A percentile compares a stretch with the other conserved stretches of the same genome.
Conservation (phyloP, 2,888 invertebrate genomes). For the Pseudococcus jackbeardsleyi region DNA sequence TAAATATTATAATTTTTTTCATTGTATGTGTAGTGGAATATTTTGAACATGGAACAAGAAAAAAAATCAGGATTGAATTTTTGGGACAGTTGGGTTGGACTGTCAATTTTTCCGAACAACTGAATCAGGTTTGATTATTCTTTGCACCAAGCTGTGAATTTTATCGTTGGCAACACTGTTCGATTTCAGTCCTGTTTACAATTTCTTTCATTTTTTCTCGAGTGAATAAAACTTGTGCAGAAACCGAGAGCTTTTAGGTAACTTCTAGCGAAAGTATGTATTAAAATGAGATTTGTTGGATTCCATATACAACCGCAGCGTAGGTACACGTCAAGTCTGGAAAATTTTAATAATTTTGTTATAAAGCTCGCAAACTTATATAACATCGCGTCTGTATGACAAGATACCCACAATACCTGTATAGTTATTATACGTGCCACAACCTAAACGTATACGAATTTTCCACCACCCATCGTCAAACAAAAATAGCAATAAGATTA, state of each 20-base stretch:
- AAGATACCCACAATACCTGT: not conserved
- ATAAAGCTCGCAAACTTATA: conserved; percentile 9
- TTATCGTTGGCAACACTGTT: too few relatives aligned
- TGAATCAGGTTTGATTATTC: too few relatives aligned
- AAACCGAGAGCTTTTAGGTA: not conserved
- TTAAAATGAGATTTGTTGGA: conserved; percentile 33
- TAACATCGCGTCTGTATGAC: conserved; percentile 21
- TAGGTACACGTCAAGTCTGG: not conserved
- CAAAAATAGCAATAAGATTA: conserved; percentile 32
- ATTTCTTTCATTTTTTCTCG: too few relatives aligned
- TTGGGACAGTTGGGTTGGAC: too few relatives aligned
- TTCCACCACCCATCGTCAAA: not conserved
- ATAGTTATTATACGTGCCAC: not conserved
- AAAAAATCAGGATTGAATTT: too few relatives aligned
- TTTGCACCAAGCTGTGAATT: too few relatives aligned
- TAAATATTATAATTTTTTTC: too few relatives aligned
- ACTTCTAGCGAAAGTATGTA: conserved; percentile 21
- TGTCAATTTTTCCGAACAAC: too few relatives aligned
- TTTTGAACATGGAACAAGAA: too few relatives aligned
- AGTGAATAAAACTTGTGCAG: too few relatives aligned
- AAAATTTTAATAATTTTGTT: conserved; percentile 40
- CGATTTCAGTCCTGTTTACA: too few relatives aligned
- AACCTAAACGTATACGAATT: not conserved
- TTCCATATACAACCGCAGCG: conserved; percentile 25
- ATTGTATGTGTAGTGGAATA: too few relatives aligned